A percentile compares a stretch with the other conserved stretches of the same genome.
These are phyloP conservation scores for Phrynocephalus vlangalii DNA, from an alignment of 2,797 vertebrate species.

Conservation along the genomic window DNA sequence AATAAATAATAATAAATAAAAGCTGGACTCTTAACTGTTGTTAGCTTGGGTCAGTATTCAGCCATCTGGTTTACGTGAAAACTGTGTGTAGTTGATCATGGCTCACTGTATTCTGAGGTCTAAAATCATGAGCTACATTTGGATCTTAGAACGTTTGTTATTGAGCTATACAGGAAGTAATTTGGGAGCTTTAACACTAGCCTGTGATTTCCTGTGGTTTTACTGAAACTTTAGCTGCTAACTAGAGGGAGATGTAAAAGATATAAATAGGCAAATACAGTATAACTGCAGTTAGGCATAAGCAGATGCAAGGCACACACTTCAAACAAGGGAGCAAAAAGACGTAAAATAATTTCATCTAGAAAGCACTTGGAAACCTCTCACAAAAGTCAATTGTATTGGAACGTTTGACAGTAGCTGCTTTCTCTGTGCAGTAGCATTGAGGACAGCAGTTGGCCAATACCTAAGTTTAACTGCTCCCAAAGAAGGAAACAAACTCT, in stretches of 20 bases:
- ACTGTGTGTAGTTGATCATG: not conserved
- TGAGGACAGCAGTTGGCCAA: not conserved
- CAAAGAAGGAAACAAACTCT: not conserved
- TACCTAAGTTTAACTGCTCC: conserved; percentile 5
- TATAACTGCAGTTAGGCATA: fast-evolving
- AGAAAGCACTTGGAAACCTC: not conserved
- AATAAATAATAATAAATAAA: not conserved
- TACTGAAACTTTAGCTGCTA: fast-evolving
- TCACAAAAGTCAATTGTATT: not conserved
- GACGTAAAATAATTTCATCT: not conserved
- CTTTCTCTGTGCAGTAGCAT: not conserved
- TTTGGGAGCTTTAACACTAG: conserved; percentile 74
- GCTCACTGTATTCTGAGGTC: not conserved
- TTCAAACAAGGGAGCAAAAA: not conserved
- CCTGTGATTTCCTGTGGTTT: conserved; percentile 66
- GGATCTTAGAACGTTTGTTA: not conserved
- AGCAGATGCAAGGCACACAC: not conserved
- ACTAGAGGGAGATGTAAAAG: not conserved
- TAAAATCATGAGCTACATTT: conserved; percentile 46
- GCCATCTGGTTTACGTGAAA: not conserved
- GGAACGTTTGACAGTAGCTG: not conserved
- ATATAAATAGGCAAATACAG: not conserved
- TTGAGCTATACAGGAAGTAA: conserved; percentile 70
- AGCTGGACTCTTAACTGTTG: not conserved
- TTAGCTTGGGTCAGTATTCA: not conserved